These are phyloP conservation scores for Microchirus variegatus DNA, from an alignment of 2,797 vertebrate genomes.

Conservation along the genomic window DNA sequence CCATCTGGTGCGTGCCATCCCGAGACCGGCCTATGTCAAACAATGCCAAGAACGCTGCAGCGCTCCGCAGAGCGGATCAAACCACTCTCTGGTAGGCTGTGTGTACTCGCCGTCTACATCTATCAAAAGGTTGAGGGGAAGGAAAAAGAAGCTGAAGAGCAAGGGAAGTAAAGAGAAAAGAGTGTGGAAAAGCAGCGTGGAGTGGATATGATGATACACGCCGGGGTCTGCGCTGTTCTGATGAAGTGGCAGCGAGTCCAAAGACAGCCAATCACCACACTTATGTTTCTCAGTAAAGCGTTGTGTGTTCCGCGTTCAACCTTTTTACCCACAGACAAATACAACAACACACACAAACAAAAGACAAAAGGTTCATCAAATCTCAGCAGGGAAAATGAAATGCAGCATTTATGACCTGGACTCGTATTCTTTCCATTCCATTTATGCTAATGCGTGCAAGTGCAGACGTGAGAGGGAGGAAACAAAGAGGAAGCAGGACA, in stretches of 20 bases:
- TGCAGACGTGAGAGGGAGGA: conserved; percentile 2
- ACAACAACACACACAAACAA: too few species aligned
- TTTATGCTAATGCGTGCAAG: background rate
- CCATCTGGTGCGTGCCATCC: conserved; percentile 52
- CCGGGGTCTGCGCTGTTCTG: conserved; percentile 10
- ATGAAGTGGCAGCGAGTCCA: conserved; percentile 17
- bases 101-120: conserved; percentile 20
- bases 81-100: conserved; percentile 6
- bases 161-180: conserved; percentile 7
- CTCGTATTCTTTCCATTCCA: conserved; percentile 35
- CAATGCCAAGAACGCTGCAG: conserved; percentile 36
- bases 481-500: conserved; percentile 25
- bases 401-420: conserved; percentile 73
- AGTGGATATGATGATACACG: conserved; percentile 10
- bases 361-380: conserved; percentile 7
- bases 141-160: conserved; percentile 13
- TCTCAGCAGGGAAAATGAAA: conserved; percentile 61
- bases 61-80: conserved; percentile 38
- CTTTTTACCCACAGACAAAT: too few species aligned
- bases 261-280: background rate
- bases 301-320: too few species aligned
- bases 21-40: conserved; percentile 40
- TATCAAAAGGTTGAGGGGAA: conserved; percentile 6
- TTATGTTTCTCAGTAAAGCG: background rate
- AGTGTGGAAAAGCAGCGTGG: background rate